Percentiles rank a stretch among this genome's conserved stretches.
Evolutionary conservation across 2,113 vertebrate genomes (phyloP).

Genomic region (Glaucomys volans): DNA sequence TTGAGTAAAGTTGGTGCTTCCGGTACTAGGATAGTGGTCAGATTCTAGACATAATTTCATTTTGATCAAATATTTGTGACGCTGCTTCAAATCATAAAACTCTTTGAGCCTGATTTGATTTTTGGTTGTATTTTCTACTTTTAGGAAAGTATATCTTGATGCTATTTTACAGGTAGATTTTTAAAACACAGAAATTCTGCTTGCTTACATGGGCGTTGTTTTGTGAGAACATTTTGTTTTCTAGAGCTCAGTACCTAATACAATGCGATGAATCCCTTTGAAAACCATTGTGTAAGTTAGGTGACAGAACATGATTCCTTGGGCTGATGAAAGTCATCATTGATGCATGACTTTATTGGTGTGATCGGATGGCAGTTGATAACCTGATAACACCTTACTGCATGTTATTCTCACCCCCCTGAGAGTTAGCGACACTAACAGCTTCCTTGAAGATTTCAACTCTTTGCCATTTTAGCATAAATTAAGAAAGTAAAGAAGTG

Average conservation of each 20-base stretch:
- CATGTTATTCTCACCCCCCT: not conserved
- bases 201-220: not conserved
- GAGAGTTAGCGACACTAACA: not conserved
- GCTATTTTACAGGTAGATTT: not conserved
- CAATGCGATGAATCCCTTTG: not conserved
- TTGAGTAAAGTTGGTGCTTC: not conserved
- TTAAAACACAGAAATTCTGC: not conserved
- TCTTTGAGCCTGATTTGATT: not conserved
- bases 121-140: slow-evolving; percentile 8
- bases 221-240: not conserved
- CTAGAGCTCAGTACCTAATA: not conserved
- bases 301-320: not conserved
- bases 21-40: not conserved
- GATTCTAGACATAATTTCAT: not conserved
- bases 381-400: not conserved
- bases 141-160: not conserved
- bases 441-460: not conserved
- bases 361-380: not conserved
- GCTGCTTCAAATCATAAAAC: not conserved
- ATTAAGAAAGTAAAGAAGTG: not conserved
- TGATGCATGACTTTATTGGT: not conserved
- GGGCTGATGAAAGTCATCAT: slow-evolving; percentile 18
- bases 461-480: slow-evolving; percentile 1
- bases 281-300: slow-evolving; percentile 43
- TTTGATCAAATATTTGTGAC: slow-evolving; percentile 24